Evolutionary conservation across 2,113 vertebrate genomes (phyloP).

Genomic region (Myiozetetes cayanensis): DNA sequence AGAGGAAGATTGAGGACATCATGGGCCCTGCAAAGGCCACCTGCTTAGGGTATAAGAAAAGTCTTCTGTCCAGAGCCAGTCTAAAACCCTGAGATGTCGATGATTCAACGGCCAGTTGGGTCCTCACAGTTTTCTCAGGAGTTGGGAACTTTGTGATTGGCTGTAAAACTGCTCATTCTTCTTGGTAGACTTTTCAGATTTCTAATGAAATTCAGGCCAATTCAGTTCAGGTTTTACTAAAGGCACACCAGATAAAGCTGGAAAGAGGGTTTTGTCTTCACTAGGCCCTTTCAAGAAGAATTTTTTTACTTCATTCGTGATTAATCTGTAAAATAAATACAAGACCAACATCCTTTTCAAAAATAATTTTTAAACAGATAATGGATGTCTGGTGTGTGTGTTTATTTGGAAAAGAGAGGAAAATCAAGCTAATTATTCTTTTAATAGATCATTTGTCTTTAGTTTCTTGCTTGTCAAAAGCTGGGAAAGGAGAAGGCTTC

Average conservation of each 20-base stretch:
- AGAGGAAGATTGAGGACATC: background rate
- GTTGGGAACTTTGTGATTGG: background rate
- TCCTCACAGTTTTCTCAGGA: background rate
- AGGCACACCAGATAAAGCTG: background rate
- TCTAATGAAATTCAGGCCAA: background rate
- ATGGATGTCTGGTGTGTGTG: background rate
- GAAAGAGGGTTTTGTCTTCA: background rate
- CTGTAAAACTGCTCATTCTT: background rate
- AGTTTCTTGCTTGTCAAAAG: background rate
- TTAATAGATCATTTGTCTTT: background rate
- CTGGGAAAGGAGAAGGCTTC: background rate
- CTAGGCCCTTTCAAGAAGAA: background rate
- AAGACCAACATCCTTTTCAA: background rate
- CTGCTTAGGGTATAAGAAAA: background rate
- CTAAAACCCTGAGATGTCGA: background rate
- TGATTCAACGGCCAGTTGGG: background rate
- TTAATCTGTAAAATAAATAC: background rate
- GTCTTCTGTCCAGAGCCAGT: background rate
- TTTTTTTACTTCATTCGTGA: background rate
- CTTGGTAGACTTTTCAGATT: background rate
- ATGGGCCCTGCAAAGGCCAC: background rate
- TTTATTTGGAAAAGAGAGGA: background rate
- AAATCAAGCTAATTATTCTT: background rate
- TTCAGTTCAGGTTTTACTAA: background rate
- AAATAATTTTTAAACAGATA: background rate